Percentiles rank a stretch among this genome's conserved stretches.
Evolutionary conservation across 1,140 invertebrate genomes (phyloP).

Genomic region (Vollenhovia emeryi): DNA sequence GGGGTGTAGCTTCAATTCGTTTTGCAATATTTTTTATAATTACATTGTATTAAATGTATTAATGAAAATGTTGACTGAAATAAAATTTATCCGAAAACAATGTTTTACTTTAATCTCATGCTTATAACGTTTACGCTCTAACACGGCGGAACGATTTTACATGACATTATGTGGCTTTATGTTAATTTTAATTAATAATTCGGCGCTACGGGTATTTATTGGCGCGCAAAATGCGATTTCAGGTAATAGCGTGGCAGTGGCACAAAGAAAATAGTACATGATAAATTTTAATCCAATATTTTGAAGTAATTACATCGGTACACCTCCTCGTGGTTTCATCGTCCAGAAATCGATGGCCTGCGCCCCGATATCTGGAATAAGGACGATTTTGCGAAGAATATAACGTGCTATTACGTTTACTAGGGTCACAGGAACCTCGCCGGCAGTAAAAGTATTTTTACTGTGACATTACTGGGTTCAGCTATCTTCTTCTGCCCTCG

Average conservation of each 20-base stretch:
- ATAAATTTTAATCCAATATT: constrained; percentile 21
- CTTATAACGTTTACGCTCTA: constrained; percentile 6
- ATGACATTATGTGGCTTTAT: constrained; percentile 43
- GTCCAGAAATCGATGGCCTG: constrained; percentile 10
- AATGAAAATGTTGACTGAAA: constrained; percentile 5
- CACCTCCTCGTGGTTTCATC: neutral
- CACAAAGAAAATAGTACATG: neutral
- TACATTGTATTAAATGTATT: neutral
- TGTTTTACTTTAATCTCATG: constrained; percentile 38
- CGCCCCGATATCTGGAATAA: constrained; percentile 8
- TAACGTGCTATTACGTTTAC: constrained; percentile 52
- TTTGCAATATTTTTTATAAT: neutral
- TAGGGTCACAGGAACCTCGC: constrained; percentile 19
- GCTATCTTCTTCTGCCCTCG: neutral
- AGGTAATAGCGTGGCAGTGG: constrained; percentile 8
- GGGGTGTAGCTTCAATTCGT: neutral
- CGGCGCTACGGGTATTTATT: constrained; percentile 29
- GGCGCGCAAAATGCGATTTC: constrained; percentile 35
- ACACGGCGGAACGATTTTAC: constrained; percentile 19
- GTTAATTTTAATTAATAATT: constrained; percentile 59
- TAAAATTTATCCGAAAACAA: constrained; percentile 25
- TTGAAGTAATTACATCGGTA: neutral
- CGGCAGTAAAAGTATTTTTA: constrained; percentile 60
- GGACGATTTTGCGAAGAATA: constrained; percentile 24
- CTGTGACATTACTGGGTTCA: constrained; percentile 19